Percentiles rank a stretch among this genome's conserved stretches.
phyloP scores from a whole-genome alignment of 2,797 vertebrate species.

The Danio jaintianensis region DNA sequence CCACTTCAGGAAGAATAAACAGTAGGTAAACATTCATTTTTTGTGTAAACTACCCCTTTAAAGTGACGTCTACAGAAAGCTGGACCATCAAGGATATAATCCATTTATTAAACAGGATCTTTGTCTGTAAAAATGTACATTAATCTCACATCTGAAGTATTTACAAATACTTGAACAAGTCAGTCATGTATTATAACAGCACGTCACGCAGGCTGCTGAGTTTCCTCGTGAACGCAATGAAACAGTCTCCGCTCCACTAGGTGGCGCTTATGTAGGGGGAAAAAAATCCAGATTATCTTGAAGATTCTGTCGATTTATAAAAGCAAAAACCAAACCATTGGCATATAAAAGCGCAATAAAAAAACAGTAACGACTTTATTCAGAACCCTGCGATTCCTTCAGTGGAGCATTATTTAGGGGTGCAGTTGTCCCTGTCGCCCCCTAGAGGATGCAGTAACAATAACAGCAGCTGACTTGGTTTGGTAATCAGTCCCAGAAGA shows the following conservation, averaged over 20 bases:
- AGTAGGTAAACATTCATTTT: too few species aligned
- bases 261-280: constrained; percentile 29
- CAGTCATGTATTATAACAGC: constrained; percentile 55
- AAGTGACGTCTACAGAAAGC: constrained; percentile 10
- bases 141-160: constrained; percentile 72
- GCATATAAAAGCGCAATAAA: constrained; percentile 48
- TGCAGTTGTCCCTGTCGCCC: constrained; percentile 38
- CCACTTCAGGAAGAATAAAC: too few species aligned
- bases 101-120: constrained; percentile 59
- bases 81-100: constrained; percentile 27
- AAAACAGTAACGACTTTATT: constrained; percentile 63
- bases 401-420: constrained; percentile 21
- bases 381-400: constrained; percentile 49
- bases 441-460: constrained; percentile 56
- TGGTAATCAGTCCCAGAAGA: constrained; percentile 55
- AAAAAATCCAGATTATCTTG: constrained; percentile 11
- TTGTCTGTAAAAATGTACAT: constrained; percentile 60
- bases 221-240: constrained; percentile 18
- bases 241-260: constrained; percentile 33
- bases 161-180: constrained; percentile 74
- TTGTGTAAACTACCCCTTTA: background rate
- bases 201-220: constrained; percentile 37
- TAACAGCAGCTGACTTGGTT: constrained; percentile 64
- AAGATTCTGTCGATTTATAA: constrained; percentile 43
- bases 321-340: constrained; percentile 21